Evolutionary conservation across 2,797 vertebrate species (phyloP).

Genomic region (Oreortyx pictus): DNA sequence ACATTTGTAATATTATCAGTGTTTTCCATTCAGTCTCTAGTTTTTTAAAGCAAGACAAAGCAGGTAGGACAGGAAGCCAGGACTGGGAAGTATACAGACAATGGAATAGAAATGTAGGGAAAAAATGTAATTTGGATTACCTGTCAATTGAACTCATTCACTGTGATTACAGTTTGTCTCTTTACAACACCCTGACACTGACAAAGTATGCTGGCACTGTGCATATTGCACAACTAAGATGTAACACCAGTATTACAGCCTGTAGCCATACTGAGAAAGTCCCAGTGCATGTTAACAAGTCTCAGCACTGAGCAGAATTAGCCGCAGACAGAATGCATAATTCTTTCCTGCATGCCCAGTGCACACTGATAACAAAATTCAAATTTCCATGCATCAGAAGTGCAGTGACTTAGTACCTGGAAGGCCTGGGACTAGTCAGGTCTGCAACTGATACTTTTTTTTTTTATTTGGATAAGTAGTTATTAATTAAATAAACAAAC

Average conservation of each 20-base stretch:
- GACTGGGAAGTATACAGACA: background rate
- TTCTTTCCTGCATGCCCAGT: background rate
- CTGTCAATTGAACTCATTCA: background rate
- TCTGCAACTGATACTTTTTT: background rate
- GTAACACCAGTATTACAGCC: background rate
- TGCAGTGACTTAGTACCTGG: background rate
- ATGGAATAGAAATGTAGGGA: background rate
- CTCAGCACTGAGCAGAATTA: background rate
- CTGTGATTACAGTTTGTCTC: background rate
- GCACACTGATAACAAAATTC: background rate
- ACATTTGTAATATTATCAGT: background rate
- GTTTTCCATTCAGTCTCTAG: background rate
- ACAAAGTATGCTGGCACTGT: background rate
- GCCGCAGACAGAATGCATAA: background rate
- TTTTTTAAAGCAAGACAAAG: background rate
- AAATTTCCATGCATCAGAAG: background rate
- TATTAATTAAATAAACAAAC: background rate
- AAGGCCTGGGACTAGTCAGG: background rate
- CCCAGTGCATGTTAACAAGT: background rate
- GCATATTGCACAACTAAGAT: background rate
- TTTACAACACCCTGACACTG: background rate
- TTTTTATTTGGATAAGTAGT: background rate
- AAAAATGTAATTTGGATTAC: background rate
- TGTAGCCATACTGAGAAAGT: background rate
- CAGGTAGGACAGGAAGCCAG: background rate